phyloP scores from a whole-genome alignment of 2,888 invertebrate species.

The Lasius platythorax region DNA sequence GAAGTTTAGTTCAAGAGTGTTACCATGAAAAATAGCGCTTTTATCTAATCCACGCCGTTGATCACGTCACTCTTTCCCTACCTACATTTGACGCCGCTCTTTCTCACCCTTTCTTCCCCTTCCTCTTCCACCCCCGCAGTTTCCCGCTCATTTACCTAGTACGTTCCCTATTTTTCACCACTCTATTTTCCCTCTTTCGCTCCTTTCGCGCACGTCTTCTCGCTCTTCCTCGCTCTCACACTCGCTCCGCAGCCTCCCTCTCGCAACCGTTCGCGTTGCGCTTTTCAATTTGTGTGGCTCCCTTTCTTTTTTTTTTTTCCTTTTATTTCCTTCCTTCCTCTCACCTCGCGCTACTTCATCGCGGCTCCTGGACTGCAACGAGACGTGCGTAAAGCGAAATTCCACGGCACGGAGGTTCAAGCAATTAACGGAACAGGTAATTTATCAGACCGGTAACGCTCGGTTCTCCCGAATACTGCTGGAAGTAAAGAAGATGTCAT shows the following conservation, averaged over 20 bases:
- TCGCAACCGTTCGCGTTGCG: neutral
- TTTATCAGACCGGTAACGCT: constrained; percentile 78
- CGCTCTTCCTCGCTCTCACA: neutral
- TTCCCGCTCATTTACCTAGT: constrained; percentile 5
- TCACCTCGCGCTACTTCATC: constrained; percentile 32
- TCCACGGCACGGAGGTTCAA: constrained; percentile 63
- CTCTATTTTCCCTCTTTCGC: constrained; percentile 18
- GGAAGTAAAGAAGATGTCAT: constrained; percentile 79
- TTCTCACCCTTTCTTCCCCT: neutral
- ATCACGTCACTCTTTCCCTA: constrained; percentile 3
- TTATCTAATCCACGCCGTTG: constrained; percentile 33
- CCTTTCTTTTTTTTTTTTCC: neutral
- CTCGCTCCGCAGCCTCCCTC: neutral
- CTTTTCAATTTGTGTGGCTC: constrained; percentile 19
- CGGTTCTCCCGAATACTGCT: constrained; percentile 39
- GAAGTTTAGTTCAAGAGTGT: neutral
- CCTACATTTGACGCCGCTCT: neutral
- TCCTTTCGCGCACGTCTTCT: neutral
- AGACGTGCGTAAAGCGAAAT: constrained; percentile 78
- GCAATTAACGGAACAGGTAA: constrained; percentile 83
- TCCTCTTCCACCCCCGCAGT: neutral
- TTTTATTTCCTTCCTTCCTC: neutral
- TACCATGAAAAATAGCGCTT: constrained; percentile 35
- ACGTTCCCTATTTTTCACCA: constrained; percentile 31
- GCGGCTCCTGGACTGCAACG: constrained; percentile 72